Base-by-base conservation (phyloP, 2,888 invertebrate genomes). In the Dioctria linearis region DNA sequence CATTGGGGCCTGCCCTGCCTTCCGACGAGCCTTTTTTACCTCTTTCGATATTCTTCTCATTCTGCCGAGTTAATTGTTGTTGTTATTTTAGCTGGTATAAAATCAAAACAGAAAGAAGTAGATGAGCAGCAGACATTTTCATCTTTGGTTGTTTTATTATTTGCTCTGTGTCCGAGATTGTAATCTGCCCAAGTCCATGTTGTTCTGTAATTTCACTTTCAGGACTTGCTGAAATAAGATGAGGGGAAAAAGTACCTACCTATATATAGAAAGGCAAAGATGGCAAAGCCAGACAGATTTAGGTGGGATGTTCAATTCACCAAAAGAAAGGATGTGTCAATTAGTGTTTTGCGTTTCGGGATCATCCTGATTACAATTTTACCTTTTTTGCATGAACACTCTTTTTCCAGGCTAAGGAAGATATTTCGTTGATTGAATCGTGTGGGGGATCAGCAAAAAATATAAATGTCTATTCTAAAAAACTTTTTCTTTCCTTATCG, bases 321-420 rank as follows among this genome's bases (percentile, higher is more conserved):
- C 54, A 59, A 79, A 6, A 71, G 51, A 79, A 25, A 71, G 69
- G 79, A 79, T 79, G 71, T 79, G 79, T 79, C 79, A 79, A 79
- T 79, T 79, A 79, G 79, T 43, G 61, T 37, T 51, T 43, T 61
- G 75, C 61, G 40, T 61, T 57, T 46, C 40, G 42, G 57, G 59
- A 57, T 59, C 59, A 42, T 75, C 61, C 59, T 25, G 43, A 59
- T 75, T 42, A 42, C 42, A 59, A 43, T 61, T 13, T 42, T 40
- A 3, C 42, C 42, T 46, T 42, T 59, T 71, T 54, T n/a, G 40
- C 13, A 59, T 13, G 5, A 46, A 6, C 8, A 46, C 8, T 5
- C 8, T 49, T 37, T 69, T 46, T 67, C n/a, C 13, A 51, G 6
- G 51, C 51, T 11, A 11, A 51, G 6, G 8, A 51, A 51, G 51